A percentile compares a stretch with the other conserved stretches of the same genome.
phyloP scores from a whole-genome alignment of 2,797 vertebrate species.

The Odontamblyopus lacepedii region DNA sequence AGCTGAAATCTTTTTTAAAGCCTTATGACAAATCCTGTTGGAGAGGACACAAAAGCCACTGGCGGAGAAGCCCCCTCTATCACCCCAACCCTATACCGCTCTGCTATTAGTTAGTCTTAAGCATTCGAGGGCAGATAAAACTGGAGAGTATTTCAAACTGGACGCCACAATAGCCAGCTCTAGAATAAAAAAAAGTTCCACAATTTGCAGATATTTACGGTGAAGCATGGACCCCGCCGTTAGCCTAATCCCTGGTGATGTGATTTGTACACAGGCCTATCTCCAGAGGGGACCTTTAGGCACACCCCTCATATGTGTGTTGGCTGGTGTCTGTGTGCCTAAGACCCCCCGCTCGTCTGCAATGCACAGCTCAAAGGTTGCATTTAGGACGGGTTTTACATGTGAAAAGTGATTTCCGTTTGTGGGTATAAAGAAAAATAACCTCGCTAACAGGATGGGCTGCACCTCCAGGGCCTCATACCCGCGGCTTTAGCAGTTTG shows the following conservation, averaged over 20 bases:
- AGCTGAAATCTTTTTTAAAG: conserved; percentile 79
- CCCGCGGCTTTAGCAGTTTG: conserved; percentile 44
- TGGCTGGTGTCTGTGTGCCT: conserved; percentile 38
- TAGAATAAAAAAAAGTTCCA: conserved; percentile 80
- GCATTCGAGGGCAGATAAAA: conserved; percentile 74
- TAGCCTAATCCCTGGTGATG: conserved; percentile 85
- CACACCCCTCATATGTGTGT: conserved; percentile 42
- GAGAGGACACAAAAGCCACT: conserved; percentile 76
- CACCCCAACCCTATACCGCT: conserved; percentile 55
- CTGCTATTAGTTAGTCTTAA: conserved; percentile 75
- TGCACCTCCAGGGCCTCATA: conserved; percentile 73
- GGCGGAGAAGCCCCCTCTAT: conserved; percentile 72
- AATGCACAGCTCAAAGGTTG: conserved; percentile 77
- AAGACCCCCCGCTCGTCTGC: conserved; percentile 76
- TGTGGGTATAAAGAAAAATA: conserved; percentile 74
- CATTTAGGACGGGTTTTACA: conserved; percentile 82
- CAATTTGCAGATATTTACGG: conserved; percentile 82
- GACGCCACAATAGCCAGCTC: conserved; percentile 75
- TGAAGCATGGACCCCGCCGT: conserved; percentile 78
- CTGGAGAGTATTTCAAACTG: conserved; percentile 64
- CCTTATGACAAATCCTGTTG: conserved; percentile 82
- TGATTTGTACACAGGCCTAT: conserved; percentile 85
- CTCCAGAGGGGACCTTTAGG: conserved; percentile 75
- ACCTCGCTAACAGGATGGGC: conserved; percentile 72
- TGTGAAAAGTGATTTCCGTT: conserved; percentile 83